Conservation (phyloP, 2,113 vertebrate species). For the Prinia subflava region DNA sequence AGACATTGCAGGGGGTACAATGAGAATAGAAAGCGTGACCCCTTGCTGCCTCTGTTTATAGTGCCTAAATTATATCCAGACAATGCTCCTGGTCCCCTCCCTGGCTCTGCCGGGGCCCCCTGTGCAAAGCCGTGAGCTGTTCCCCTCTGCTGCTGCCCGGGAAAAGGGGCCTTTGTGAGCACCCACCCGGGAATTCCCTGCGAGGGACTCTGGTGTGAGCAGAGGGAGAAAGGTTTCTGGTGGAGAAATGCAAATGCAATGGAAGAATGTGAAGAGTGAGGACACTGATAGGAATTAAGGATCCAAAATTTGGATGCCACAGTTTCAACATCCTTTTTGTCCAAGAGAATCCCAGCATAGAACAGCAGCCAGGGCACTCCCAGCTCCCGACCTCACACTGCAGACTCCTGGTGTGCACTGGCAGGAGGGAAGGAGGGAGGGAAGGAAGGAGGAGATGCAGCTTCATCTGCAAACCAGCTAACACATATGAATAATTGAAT, state of each 20-base stretch:
- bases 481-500: conserved; percentile 70
- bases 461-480: conserved; percentile 69
- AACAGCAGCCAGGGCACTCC: neutral
- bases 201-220: neutral
- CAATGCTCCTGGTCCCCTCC: neutral
- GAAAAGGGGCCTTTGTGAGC: neutral
- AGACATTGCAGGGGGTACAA: neutral
- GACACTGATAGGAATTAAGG: neutral
- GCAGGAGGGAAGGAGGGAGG: conserved; percentile 8
- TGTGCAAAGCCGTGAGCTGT: neutral
- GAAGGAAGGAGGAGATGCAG: conserved; percentile 22
- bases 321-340: accelerated
- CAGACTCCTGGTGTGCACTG: neutral
- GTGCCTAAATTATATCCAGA: conserved; percentile 32
- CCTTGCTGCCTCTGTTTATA: conserved; percentile 28
- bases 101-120: neutral
- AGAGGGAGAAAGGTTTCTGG: neutral
- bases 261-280: neutral
- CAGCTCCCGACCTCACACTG: accelerated
- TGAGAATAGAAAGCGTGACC: neutral
- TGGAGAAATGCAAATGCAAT: accelerated
- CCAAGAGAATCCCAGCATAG: neutral
- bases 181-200: neutral
- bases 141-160: neutral
- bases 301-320: neutral